Evolutionary conservation across 2,888 invertebrate genomes (phyloP).

Genomic region (Lumbricus terrestris): DNA sequence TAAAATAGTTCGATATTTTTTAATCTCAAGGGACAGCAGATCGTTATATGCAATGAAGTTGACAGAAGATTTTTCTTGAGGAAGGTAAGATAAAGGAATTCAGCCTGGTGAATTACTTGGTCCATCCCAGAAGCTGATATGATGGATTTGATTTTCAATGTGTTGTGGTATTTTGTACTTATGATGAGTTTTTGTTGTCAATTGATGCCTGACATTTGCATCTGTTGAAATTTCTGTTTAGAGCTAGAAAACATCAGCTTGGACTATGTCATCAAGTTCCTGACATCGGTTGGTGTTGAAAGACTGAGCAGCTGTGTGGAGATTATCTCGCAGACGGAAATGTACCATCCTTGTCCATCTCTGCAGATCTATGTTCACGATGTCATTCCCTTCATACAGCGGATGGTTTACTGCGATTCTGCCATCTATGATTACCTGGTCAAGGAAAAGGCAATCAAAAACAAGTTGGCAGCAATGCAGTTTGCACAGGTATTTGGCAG

Average conservation of each 20-base stretch:
- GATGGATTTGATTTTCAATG: too few relatives aligned
- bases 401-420: constrained; percentile 42
- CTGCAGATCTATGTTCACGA: constrained; percentile 46
- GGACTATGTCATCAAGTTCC: constrained; percentile 26
- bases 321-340: constrained; percentile 41
- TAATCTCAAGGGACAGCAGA: too few relatives aligned
- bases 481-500: constrained; percentile 34
- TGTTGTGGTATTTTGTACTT: not conserved
- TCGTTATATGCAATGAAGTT: too few relatives aligned
- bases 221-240: not conserved
- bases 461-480: constrained; percentile 36
- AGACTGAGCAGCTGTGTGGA: constrained; percentile 44
- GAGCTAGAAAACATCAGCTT: not conserved
- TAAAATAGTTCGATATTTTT: too few relatives aligned
- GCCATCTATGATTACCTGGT: constrained; percentile 41
- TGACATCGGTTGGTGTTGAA: constrained; percentile 28
- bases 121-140: not conserved
- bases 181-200: not conserved
- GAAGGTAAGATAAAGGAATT: not conserved
- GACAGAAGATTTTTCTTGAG: not conserved
- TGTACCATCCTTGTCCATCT: constrained; percentile 44
- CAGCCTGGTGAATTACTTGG: not conserved
- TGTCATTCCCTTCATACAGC: constrained; percentile 48
- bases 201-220: not conserved
- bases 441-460: constrained; percentile 38